Percentiles rank a stretch among this genome's conserved stretches.
Conservation (phyloP, 2,113 vertebrate species). For the Marmota monax region DNA sequence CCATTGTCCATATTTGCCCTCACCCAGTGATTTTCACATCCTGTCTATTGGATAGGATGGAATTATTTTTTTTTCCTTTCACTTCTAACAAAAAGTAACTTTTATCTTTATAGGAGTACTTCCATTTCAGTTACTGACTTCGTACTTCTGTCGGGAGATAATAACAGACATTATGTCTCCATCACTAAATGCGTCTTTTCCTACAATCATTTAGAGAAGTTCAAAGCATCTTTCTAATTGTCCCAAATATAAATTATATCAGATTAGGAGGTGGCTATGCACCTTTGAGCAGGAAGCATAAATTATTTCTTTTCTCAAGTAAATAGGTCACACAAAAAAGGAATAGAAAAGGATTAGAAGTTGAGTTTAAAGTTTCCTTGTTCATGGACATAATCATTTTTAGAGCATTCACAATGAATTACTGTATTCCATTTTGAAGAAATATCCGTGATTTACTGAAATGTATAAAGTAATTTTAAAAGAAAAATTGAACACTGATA, state of each 20-base stretch:
- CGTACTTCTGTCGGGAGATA: background rate
- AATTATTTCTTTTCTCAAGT: background rate
- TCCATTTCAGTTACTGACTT: background rate
- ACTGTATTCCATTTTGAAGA: background rate
- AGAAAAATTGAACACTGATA: conserved; percentile 9
- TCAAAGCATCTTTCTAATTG: conserved; percentile 1
- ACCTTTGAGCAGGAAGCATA: conserved; percentile 29
- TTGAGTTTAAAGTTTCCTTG: conserved; percentile 23
- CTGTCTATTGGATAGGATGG: background rate
- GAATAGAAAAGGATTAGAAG: background rate
- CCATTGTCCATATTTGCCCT: background rate
- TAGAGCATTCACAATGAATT: conserved; percentile 23
- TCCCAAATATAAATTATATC: background rate
- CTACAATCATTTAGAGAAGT: conserved; percentile 2
- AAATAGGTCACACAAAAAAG: background rate
- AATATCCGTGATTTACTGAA: background rate
- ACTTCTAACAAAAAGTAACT: background rate
- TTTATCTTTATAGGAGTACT: background rate
- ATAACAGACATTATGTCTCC: background rate
- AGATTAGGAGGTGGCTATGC: background rate
- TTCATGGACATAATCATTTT: conserved; percentile 27
- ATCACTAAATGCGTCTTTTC: background rate
- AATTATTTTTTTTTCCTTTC: background rate
- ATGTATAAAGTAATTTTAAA: conserved; percentile 36
- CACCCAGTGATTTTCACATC: background rate